Percentiles rank a stretch among this genome's conserved stretches.
phyloP scores from a whole-genome alignment of 2,888 invertebrate species.

The Ectemnius cavifrons region DNA sequence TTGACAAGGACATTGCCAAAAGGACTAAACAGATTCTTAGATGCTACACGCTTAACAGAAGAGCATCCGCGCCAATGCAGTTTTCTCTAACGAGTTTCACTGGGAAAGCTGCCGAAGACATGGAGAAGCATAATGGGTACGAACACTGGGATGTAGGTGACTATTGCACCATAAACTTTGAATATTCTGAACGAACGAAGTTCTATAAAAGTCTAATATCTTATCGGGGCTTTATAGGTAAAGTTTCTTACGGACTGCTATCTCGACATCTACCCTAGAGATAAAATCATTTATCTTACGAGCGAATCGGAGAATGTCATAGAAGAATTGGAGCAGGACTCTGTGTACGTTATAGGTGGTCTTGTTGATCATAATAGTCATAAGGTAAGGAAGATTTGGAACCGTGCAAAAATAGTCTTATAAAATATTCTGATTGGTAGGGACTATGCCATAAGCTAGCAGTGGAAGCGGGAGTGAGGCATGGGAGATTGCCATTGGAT shows the following conservation, averaged over 20 bases:
- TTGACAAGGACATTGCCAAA: slow-evolving; percentile 91
- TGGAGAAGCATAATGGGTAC: slow-evolving; percentile 91
- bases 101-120: slow-evolving; percentile 85
- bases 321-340: slow-evolving; percentile 85
- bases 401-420: slow-evolving; percentile 27
- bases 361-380: slow-evolving; percentile 98
- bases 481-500: slow-evolving; percentile 92
- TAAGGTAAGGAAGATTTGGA: slow-evolving; percentile 81
- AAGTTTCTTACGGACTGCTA: slow-evolving; percentile 85
- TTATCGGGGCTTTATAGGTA: slow-evolving; percentile 79
- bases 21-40: slow-evolving; percentile 93
- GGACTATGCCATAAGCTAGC: slow-evolving; percentile 93
- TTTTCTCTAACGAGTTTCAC: slow-evolving; percentile 90
- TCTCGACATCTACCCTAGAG: slow-evolving; percentile 85
- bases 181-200: not conserved
- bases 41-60: slow-evolving; percentile 93
- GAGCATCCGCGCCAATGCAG: slow-evolving; percentile 88
- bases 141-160: slow-evolving; percentile 93
- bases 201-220: not conserved
- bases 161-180: not conserved
- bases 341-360: slow-evolving; percentile 96
- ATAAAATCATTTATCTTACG: slow-evolving; percentile 92
- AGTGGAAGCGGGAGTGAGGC: slow-evolving; percentile 85
- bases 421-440: slow-evolving; percentile 75
- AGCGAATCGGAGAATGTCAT: slow-evolving; percentile 96